Base-by-base conservation (phyloP, 2,888 invertebrate species). In the Taenaris catops region DNA sequence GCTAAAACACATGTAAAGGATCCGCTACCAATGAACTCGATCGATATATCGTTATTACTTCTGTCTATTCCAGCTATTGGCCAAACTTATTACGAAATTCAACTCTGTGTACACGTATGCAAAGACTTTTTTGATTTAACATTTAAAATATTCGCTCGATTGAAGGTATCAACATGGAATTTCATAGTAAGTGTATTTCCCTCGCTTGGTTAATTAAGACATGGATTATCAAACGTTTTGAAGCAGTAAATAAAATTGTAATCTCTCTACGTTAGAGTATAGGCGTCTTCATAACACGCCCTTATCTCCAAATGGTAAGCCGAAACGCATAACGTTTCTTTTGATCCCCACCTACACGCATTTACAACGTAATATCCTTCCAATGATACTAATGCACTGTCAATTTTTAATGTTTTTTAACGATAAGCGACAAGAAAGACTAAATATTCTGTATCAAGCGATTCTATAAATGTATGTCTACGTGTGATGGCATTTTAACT, bases 131-230 rank as follows among this genome's bases (percentile, higher is more conserved):
- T 47, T 51, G 3, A 32, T 14, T 23, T 19, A 24, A 8, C 12
- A 8, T 2, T 8, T n/a, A 18, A 24, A 34, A 17, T 19, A 26
- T 40, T 21, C 5, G 35, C 31, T 31, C 39, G 44, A 41, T 46
- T 34, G 34, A 43, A 37, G 29, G 37, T 39, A 38, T 41, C 42
- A 24, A 33, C 32, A 39, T 41, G 45, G 43, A 38, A 44, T 50
- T 47, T 48, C 48, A 38, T 46, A 49, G 70, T 38, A 68, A 65
- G 62, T 45, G 49, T 56, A 11, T 62, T 61, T 23, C 72, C 69
- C 76, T 72, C 76, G 78, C 75, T 78, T 66, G 66, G 81, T 84
- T 86, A 86, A 86, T 86, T 84, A 86, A 86, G 86, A 86, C 84
- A 80, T 83, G 80, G 75, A 81, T 84, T 84, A 86, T 83, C 80